phyloP scores from a whole-genome alignment of 2,888 invertebrate genomes.

The Agrypnus murinus region DNA sequence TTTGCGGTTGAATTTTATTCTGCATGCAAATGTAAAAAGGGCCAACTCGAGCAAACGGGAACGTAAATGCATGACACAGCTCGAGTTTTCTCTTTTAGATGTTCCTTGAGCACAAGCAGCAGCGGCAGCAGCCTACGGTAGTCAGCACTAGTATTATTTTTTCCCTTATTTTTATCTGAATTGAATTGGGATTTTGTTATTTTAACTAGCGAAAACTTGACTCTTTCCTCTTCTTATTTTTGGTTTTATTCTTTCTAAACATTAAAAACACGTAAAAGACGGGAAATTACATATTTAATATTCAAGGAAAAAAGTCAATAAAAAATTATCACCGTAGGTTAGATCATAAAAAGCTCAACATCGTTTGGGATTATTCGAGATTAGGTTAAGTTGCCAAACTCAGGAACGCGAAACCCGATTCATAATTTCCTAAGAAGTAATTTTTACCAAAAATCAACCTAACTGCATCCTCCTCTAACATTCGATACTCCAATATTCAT shows the following conservation, averaged over 20 bases:
- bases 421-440: constrained; percentile 19
- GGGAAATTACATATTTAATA: constrained; percentile 24
- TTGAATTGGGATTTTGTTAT: too few relatives aligned
- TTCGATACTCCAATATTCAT: too few relatives aligned
- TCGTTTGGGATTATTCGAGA: constrained; percentile 36
- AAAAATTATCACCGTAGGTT: constrained; percentile 28
- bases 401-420: constrained; percentile 25
- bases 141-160: too few relatives aligned
- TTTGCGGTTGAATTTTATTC: constrained; percentile 39
- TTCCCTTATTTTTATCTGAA: too few relatives aligned
- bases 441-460: neutral
- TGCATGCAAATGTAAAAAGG: constrained; percentile 27
- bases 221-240: too few relatives aligned
- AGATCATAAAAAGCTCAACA: constrained; percentile 32
- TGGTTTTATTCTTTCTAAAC: neutral
- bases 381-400: constrained; percentile 39
- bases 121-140: too few relatives aligned
- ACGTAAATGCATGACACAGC: constrained; percentile 27
- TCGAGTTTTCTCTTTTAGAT: constrained; percentile 16
- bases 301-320: constrained; percentile 35
- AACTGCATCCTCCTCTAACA: neutral
- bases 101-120: neutral
- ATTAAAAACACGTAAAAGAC: neutral
- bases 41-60: constrained; percentile 26
- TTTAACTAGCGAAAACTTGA: neutral